These are phyloP conservation scores for Arctopsyche grandis DNA, from an alignment of 1,140 invertebrate genomes.

Conservation along the genomic window DNA sequence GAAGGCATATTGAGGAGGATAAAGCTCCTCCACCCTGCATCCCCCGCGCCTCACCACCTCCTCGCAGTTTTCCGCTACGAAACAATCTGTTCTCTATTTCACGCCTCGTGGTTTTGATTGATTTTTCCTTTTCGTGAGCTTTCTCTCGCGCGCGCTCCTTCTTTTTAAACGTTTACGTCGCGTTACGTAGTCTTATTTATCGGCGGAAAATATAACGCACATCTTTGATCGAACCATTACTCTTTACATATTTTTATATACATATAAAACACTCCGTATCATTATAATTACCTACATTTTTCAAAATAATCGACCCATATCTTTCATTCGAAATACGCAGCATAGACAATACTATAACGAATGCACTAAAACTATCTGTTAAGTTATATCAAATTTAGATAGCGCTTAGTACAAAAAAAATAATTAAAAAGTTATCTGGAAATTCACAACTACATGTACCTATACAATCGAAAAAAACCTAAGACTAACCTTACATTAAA, in stretches of 20 bases:
- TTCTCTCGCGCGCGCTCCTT: slow-evolving; percentile 10
- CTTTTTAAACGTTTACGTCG: slow-evolving; percentile 41
- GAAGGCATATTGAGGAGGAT: slow-evolving; percentile 39
- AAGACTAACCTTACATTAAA: too few relatives aligned
- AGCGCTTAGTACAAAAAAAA: too few relatives aligned
- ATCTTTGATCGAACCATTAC: slow-evolving; percentile 4
- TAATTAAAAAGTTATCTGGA: too few relatives aligned
- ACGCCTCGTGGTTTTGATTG: slow-evolving; percentile 48
- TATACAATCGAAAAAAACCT: too few relatives aligned
- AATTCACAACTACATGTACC: too few relatives aligned
- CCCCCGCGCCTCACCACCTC: not conserved
- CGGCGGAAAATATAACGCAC: slow-evolving; percentile 24
- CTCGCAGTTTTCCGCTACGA: slow-evolving; percentile 41
- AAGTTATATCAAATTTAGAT: too few relatives aligned
- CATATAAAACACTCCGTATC: not conserved
- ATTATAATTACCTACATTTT: not conserved
- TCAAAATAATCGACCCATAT: too few relatives aligned
- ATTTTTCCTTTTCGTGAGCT: slow-evolving; percentile 44
- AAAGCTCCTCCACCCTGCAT: not conserved
- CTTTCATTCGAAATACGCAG: too few relatives aligned
- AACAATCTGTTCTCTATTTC: slow-evolving; percentile 54
- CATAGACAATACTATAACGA: too few relatives aligned
- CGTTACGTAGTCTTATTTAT: slow-evolving; percentile 43
- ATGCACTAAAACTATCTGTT: too few relatives aligned
- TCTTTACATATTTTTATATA: not conserved